Conservation (phyloP, 1,140 invertebrate species). For the Trichoplusia ni region DNA sequence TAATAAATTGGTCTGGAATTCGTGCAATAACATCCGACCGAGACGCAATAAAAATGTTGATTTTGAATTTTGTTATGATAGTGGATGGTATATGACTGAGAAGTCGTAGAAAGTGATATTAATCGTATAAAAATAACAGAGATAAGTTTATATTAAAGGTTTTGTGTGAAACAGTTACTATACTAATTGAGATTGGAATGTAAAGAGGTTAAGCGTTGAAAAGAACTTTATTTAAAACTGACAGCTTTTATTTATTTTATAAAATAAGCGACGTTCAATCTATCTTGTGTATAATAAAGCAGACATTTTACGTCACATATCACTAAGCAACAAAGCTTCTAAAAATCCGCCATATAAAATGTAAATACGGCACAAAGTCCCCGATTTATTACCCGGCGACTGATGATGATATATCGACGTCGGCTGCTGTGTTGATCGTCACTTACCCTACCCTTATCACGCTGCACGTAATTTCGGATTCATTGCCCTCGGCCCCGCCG, state of each 20-base stretch:
- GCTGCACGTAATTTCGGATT: conserved; percentile 72
- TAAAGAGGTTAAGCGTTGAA: too few relatives aligned
- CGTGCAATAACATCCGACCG: conserved; percentile 63
- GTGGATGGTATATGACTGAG: background rate
- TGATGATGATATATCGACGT: conserved; percentile 80
- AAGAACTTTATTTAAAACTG: too few relatives aligned
- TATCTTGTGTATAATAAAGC: background rate
- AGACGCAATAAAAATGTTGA: conserved; percentile 67
- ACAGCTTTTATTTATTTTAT: too few relatives aligned
- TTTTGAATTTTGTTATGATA: conserved; percentile 55
- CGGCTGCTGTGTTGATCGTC: conserved; percentile 74
- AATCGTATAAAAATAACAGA: too few relatives aligned
- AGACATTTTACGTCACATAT: conserved; percentile 5
- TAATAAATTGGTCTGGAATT: conserved; percentile 77
- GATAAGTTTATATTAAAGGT: too few relatives aligned
- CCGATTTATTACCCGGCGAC: conserved; percentile 72
- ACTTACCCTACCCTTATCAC: conserved; percentile 77
- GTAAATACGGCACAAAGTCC: conserved; percentile 62
- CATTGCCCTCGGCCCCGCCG: conserved; percentile 66
- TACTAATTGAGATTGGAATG: too few relatives aligned
- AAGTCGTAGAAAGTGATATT: conserved; percentile 27
- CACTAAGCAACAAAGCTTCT: conserved; percentile 6
- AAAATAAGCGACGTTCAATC: too few relatives aligned
- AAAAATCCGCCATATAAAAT: conserved; percentile 40
- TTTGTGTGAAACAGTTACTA: too few relatives aligned